Evolutionary conservation across 2,113 vertebrate species (phyloP).

Genomic region (Myodes glareolus): DNA sequence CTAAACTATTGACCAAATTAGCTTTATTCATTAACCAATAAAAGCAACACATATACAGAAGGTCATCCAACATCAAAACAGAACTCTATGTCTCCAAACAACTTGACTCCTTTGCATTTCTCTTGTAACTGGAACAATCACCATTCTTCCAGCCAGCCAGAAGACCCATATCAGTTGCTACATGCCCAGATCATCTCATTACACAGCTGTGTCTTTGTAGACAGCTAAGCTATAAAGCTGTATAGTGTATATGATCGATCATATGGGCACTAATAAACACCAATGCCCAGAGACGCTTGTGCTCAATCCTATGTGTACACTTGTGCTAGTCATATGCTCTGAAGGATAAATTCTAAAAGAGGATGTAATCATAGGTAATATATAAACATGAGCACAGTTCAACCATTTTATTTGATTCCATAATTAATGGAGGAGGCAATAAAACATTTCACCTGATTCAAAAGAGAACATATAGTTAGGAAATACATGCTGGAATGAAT

Average conservation of each 20-base stretch:
- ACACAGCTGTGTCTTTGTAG: slow-evolving; percentile 30
- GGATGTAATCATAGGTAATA: neutral
- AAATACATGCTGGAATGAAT: slow-evolving; percentile 1
- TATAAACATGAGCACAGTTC: neutral
- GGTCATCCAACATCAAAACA: neutral
- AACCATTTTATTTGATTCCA: neutral
- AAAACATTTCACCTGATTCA: neutral
- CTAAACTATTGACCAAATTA: fast-evolving
- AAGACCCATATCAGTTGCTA: neutral
- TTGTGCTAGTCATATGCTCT: neutral
- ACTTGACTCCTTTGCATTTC: neutral
- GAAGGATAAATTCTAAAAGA: neutral
- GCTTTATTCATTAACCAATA: no score
- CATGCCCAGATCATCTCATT: neutral
- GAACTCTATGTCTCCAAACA: neutral
- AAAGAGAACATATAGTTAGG: neutral
- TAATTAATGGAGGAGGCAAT: neutral
- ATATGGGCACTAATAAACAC: neutral
- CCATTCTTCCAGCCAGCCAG: neutral
- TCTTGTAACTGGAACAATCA: neutral
- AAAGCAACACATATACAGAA: no score
- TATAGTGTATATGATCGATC: neutral
- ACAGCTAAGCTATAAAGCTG: neutral
- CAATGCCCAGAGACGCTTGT: neutral
- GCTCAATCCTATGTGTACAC: neutral